These are phyloP conservation scores for Melanotaenia maccullochi DNA, from an alignment of 2,797 vertebrate species.

Conservation along the genomic window DNA sequence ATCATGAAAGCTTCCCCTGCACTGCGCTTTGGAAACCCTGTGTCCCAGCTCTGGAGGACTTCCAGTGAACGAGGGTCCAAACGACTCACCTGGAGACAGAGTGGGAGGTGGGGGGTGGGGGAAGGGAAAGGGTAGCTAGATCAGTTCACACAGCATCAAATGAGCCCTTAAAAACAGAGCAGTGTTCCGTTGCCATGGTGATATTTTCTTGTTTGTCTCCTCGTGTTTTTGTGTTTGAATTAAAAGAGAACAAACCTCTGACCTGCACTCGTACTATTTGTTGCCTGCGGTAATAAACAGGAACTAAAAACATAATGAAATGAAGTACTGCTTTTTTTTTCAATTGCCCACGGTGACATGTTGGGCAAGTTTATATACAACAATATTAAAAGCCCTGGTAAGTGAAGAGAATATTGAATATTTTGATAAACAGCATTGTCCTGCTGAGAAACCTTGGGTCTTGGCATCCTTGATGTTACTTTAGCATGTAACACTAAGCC, in stretches of 20 bases:
- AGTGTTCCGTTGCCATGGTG: background rate
- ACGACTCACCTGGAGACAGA: conserved; percentile 84
- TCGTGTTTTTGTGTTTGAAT: background rate
- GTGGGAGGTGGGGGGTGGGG: too few relatives aligned
- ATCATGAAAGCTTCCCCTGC: conserved; percentile 98
- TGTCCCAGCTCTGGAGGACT: conserved; percentile 92
- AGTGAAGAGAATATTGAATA: too few relatives aligned
- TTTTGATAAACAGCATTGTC: too few relatives aligned
- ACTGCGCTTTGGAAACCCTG: conserved; percentile 95
- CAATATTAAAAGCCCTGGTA: too few relatives aligned
- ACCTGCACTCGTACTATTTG: too few relatives aligned
- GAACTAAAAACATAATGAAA: background rate
- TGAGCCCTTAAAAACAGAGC: background rate
- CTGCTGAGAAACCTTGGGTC: too few relatives aligned
- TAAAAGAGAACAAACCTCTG: background rate
- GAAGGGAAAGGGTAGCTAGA: background rate
- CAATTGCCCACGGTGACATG: background rate
- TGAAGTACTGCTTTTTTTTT: too few relatives aligned
- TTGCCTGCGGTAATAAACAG: background rate
- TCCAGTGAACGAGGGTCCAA: conserved; percentile 90
- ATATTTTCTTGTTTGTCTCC: background rate
- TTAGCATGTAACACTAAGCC: too few relatives aligned
- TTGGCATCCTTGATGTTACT: too few relatives aligned
- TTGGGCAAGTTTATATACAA: background rate
- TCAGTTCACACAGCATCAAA: background rate